phyloP scores from a whole-genome alignment of 1,140 invertebrate species.

The Aphelinus atriplicis region DNA sequence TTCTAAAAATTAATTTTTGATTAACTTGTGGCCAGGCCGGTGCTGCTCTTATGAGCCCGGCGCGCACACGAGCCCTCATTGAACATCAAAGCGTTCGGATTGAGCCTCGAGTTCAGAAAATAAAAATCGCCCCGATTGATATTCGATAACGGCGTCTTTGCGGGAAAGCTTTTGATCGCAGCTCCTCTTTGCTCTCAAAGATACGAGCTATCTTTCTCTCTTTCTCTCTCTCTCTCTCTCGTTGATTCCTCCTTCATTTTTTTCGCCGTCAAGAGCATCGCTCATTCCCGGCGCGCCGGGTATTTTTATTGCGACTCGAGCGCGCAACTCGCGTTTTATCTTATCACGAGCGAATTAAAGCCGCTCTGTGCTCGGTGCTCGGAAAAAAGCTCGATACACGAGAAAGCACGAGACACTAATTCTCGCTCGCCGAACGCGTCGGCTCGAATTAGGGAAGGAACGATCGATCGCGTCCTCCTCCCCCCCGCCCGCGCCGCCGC shows the following conservation, averaged over 20 bases:
- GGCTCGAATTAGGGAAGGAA: background rate
- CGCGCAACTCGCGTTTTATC: conserved; percentile 2
- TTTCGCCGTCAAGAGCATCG: too few species aligned
- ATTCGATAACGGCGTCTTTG: background rate
- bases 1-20: too few species aligned
- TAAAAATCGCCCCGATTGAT: background rate
- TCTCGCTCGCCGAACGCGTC: too few species aligned
- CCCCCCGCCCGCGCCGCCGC: background rate
- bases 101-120: background rate
- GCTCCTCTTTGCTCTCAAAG: background rate
- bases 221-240: background rate
- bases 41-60: too few species aligned
- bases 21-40: too few species aligned
- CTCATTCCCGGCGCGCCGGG: background rate
- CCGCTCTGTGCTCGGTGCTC: background rate
- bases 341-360: conserved; percentile 10
- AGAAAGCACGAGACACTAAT: too few species aligned
- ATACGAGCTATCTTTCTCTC: background rate
- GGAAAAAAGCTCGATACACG: background rate
- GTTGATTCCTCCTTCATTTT: too few species aligned
- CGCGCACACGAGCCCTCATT: too few species aligned
- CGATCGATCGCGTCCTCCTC: background rate
- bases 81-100: too few species aligned
- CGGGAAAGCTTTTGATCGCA: background rate
- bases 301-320: conserved; percentile 9